Conservation (phyloP, 2,888 invertebrate species). For the Heliconius aoede region DNA sequence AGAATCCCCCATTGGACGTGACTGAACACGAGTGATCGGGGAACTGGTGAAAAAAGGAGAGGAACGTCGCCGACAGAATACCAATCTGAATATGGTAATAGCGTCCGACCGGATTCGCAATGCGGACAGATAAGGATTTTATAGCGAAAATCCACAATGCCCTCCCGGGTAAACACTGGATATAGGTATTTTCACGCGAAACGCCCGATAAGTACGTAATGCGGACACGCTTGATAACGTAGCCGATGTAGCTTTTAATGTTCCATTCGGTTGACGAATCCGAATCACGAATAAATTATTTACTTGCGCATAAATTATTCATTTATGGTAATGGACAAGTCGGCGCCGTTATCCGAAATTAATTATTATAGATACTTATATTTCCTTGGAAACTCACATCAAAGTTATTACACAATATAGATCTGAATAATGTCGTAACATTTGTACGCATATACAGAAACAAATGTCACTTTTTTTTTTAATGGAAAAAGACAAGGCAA, state of each 20-base stretch:
- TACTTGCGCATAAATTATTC: slow-evolving; percentile 61
- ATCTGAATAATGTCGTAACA: not conserved
- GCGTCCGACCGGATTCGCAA: slow-evolving; percentile 70
- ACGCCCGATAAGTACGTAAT: slow-evolving; percentile 61
- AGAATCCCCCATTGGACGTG: slow-evolving; percentile 56
- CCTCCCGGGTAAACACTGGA: slow-evolving; percentile 60
- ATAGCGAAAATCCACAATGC: slow-evolving; percentile 64
- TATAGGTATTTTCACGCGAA: slow-evolving; percentile 56
- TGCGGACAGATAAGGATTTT: slow-evolving; percentile 79
- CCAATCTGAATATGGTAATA: slow-evolving; percentile 78
- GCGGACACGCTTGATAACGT: slow-evolving; percentile 40
- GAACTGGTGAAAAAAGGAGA: slow-evolving; percentile 51
- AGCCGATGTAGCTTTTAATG: slow-evolving; percentile 43
- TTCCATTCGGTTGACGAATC: slow-evolving; percentile 41
- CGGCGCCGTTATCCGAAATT: slow-evolving; percentile 51
- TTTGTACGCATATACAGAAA: not conserved
- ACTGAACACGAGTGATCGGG: slow-evolving; percentile 55
- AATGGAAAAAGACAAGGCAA: no score
- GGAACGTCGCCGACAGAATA: slow-evolving; percentile 51
- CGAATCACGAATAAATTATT: slow-evolving; percentile 51
- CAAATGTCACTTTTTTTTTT: not conserved
- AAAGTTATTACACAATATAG: slow-evolving; percentile 15
- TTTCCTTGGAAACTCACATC: slow-evolving; percentile 38
- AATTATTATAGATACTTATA: slow-evolving; percentile 49
- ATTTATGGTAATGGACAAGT: slow-evolving; percentile 46